Base-by-base conservation (phyloP, 2,113 vertebrate genomes). In the Callorhinus ursinus region DNA sequence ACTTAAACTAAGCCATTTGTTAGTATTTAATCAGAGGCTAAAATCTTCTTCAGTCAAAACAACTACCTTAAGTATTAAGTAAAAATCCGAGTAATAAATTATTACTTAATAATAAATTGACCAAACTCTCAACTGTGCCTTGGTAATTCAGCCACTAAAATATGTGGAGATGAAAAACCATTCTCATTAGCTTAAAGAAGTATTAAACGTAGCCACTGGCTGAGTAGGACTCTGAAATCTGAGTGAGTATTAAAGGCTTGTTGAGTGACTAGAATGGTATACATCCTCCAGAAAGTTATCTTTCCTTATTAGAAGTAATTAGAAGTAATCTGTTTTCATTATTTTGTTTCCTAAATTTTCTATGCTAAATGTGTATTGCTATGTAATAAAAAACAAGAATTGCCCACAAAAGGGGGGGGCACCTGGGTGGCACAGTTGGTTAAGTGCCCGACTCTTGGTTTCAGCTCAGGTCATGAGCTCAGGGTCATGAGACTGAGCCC, bases 281-380 rank as follows among this genome's bases (percentile, higher is more conserved):
- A 69, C 10, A 61, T 0, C 2, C n/a, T 42, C 28, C 55, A 14
- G n/a, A 51, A 51, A 89, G 36, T 55, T 67, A 88, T 49, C 67
- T 77, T 77, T 97, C 80, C 83, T 90, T 93, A 96, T 13, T 72
- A 12, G 33, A 69, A 42, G 33, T 69, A 89, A 88, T 49, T 80
- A 83, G 22, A 93, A 46, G n/a, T 71, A 88, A 84, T 46, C 85
- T 88, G 9, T 77, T 93, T 93, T 79, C 26, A 88, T 36, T 67
- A 57, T 57, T 87, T 79, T 89, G 15, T 76, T 96, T 96, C 42
- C 93, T 93, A 92, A 90, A 53, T 93, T 72, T 92, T 69, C 69
- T 92, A n/a, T 81, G 28, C 77, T 79, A 91, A 84, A 69, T n/a
- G 31, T 93, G 4, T 53, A 84, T 26, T 95, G 36, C 16, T 91